A percentile compares a stretch with the other conserved stretches of the same genome.
phyloP scores from a whole-genome alignment of 2,888 invertebrate genomes.

The Tridacna crocea region DNA sequence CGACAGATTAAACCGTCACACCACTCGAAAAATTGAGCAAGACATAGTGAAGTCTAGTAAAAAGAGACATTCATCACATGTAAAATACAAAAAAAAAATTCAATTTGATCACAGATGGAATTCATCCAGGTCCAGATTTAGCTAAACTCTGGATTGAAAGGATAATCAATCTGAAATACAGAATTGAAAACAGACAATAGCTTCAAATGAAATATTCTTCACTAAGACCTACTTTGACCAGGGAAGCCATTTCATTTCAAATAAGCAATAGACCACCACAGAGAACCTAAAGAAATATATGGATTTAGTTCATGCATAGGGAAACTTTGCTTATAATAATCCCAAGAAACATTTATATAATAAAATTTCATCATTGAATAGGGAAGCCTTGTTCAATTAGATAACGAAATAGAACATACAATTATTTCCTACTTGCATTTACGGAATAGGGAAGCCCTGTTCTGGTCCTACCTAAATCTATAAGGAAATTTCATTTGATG shows the following conservation, averaged over 20 bases:
- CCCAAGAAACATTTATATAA: not conserved
- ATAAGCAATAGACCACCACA: no score
- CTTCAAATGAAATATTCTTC: no score
- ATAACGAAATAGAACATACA: not conserved
- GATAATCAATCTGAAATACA: not conserved
- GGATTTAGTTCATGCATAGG: no score
- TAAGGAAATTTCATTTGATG: not conserved
- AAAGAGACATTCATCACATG: not conserved
- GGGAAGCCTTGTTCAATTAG: not conserved
- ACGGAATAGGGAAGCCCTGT: conserved; percentile 4
- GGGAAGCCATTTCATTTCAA: not conserved
- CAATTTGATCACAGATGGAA: not conserved
- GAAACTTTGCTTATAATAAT: not conserved
- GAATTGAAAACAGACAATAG: conserved; percentile 1
- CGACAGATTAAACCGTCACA: not conserved
- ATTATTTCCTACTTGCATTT: not conserved
- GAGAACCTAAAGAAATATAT: no score
- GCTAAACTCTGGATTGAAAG: not conserved
- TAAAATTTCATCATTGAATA: not conserved
- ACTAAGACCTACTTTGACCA: not conserved
- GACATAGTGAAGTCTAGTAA: not conserved
- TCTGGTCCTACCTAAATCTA: not conserved
- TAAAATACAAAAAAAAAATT: conserved; percentile 5
- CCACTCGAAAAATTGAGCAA: not conserved
- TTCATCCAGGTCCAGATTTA: not conserved